These are phyloP conservation scores for Leptobrachium leishanense DNA, from an alignment of 2,113 vertebrate species.

Conservation along the genomic window DNA sequence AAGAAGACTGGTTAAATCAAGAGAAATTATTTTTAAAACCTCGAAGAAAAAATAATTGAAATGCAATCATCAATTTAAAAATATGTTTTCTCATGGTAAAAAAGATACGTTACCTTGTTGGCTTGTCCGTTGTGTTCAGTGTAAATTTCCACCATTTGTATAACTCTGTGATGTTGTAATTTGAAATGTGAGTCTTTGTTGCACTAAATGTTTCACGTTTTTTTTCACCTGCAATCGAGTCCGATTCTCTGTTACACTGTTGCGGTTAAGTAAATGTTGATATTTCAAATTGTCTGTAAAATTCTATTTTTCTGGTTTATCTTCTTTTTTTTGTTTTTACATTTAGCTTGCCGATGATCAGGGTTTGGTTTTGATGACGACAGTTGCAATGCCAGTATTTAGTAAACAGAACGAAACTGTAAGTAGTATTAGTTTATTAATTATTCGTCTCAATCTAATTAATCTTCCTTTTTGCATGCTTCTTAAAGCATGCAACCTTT, in stretches of 20 bases:
- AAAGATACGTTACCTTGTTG: no score
- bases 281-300: not conserved
- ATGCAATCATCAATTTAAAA: no score
- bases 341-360: slow-evolving; percentile 85
- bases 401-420: slow-evolving; percentile 98
- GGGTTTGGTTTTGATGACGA: slow-evolving; percentile 92
- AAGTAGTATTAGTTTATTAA: slow-evolving; percentile 63
- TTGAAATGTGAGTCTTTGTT: not conserved
- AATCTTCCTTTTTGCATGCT: no score
- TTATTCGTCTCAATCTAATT: no score
- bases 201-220: not conserved
- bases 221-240: not conserved
- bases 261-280: not conserved
- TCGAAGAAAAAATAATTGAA: no score
- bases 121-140: not conserved
- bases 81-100: no score
- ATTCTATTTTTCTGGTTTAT: slow-evolving; percentile 49
- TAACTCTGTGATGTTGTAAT: not conserved
- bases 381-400: slow-evolving; percentile 98
- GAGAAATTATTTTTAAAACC: no score
- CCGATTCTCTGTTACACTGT: not conserved
- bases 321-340: not conserved
- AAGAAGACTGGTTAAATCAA: no score
- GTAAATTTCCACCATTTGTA: not conserved
- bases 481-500: no score